These are phyloP conservation scores for Prenolepis imparis DNA, from an alignment of 2,888 invertebrate genomes.

Conservation along the genomic window DNA sequence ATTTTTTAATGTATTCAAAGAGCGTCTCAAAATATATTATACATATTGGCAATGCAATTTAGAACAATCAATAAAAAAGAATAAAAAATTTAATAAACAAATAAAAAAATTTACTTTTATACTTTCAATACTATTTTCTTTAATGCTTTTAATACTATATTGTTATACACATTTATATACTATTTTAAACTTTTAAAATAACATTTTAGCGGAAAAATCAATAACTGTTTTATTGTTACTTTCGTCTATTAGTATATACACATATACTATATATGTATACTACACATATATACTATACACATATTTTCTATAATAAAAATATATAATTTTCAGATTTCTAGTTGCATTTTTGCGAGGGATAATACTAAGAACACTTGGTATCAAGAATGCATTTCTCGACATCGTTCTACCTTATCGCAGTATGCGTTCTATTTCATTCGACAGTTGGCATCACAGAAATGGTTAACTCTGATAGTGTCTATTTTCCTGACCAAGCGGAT, in stretches of 20 bases:
- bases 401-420: conserved; percentile 25
- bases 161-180: neutral
- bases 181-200: too few species aligned
- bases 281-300: neutral
- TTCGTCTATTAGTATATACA: neutral
- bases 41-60: neutral
- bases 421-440: neutral
- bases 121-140: too few species aligned
- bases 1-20: neutral
- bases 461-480: conserved; percentile 57
- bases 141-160: too few species aligned
- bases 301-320: conserved; percentile 15
- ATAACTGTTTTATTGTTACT: conserved; percentile 3
- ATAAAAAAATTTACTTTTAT: neutral
- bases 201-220: neutral
- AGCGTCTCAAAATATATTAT: neutral
- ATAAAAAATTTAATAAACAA: neutral
- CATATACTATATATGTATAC: too few species aligned
- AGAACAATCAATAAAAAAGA: neutral
- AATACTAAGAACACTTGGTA: neutral
- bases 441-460: conserved; percentile 49
- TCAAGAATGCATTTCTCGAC: conserved; percentile 27
- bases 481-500: conserved; percentile 78
- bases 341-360: neutral
- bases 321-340: conserved; percentile 40